A percentile compares a stretch with the other conserved stretches of the same genome.
These are phyloP conservation scores for Aphelenchoides besseyi DNA, from an alignment of 1,140 invertebrate species.

Conservation along the genomic window DNA sequence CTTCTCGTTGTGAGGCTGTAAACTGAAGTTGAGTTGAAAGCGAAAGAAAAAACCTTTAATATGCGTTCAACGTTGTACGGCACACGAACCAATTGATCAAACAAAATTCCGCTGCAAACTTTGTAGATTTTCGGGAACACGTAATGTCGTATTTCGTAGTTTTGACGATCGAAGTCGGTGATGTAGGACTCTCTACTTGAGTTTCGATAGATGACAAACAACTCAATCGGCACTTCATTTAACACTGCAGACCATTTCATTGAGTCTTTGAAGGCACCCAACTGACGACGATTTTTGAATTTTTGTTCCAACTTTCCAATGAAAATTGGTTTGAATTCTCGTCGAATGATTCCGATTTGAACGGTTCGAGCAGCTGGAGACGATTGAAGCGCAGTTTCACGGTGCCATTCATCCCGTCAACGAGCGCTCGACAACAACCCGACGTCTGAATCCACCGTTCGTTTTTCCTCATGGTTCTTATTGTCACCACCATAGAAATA, in stretches of 20 bases:
- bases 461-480: too few species aligned
- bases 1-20: neutral
- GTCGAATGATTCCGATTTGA: neutral
- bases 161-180: neutral
- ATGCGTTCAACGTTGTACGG: neutral
- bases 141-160: neutral
- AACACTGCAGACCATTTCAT: neutral
- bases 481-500: too few species aligned
- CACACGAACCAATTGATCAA: neutral
- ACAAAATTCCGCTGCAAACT: neutral
- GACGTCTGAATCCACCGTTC: too few species aligned
- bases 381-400: too few species aligned
- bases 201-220: neutral
- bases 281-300: neutral
- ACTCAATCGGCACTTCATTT: neutral
- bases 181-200: neutral
- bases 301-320: neutral
- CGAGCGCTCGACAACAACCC: too few species aligned
- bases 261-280: neutral
- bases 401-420: too few species aligned
- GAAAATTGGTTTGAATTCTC: neutral
- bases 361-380: neutral
- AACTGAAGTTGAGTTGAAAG: neutral
- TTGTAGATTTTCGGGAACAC: neutral
- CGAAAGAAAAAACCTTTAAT: neutral